Percentiles rank a stretch among this genome's conserved stretches.
phyloP scores from a whole-genome alignment of 1,140 invertebrate genomes.

The Microplitis demolitor region DNA sequence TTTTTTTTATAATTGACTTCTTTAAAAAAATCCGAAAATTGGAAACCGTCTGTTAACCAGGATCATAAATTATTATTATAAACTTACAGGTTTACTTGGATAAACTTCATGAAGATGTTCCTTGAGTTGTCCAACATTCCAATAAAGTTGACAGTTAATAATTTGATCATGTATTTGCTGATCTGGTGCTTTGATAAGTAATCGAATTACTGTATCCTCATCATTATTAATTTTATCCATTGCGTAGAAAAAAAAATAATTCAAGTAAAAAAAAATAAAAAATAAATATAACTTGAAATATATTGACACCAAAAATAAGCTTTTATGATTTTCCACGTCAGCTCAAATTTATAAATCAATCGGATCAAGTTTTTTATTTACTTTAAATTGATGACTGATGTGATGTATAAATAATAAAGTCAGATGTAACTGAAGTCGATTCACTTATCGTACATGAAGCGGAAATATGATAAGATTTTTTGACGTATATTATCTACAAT shows the following conservation, averaged over 20 bases:
- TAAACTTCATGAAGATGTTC: slow-evolving; percentile 82
- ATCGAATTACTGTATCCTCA: slow-evolving; percentile 63
- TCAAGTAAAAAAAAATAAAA: not conserved
- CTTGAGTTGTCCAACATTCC: slow-evolving; percentile 86
- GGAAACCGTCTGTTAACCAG: too few relatives aligned
- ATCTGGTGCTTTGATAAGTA: slow-evolving; percentile 87
- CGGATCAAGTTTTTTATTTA: too few relatives aligned
- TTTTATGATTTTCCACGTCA: not conserved
- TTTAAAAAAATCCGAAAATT: too few relatives aligned
- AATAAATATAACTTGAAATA: not conserved
- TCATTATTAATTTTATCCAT: not conserved
- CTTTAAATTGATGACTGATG: not conserved
- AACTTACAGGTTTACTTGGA: slow-evolving; percentile 86
- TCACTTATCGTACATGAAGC: too few relatives aligned
- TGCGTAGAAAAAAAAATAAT: not conserved
- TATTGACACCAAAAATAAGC: not conserved
- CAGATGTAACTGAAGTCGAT: too few relatives aligned
- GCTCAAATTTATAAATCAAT: not conserved
- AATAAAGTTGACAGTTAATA: slow-evolving; percentile 78
- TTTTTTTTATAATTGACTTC: too few relatives aligned
- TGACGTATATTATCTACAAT: too few relatives aligned
- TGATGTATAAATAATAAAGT: not conserved
- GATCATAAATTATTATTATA: not conserved
- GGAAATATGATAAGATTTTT: too few relatives aligned
- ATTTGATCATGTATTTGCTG: slow-evolving; percentile 87